Percentiles rank a stretch among this genome's conserved stretches.
Evolutionary conservation across 2,797 vertebrate species (phyloP).

Genomic region (Sebastes jordani): DNA sequence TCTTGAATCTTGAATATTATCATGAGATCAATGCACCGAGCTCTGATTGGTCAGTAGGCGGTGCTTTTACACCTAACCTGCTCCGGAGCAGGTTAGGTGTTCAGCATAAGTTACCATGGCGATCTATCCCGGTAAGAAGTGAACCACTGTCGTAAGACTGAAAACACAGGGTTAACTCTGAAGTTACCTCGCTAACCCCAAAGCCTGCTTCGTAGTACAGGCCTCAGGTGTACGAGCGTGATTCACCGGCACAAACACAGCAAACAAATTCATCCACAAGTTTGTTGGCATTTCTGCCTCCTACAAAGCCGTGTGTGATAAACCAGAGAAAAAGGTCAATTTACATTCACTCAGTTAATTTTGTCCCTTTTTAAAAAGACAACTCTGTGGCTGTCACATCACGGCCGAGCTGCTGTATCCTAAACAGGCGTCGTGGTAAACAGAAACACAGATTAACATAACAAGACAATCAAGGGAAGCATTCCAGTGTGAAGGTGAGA

Average conservation of each 20-base stretch:
- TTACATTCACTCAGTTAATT: conserved; percentile 69
- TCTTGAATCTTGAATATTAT: no score
- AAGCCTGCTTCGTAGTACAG: neutral
- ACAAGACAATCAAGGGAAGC: conserved; percentile 76
- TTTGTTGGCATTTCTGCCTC: conserved; percentile 53
- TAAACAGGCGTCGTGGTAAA: conserved; percentile 69
- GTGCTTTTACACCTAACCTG: no score
- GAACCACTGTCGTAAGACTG: no score
- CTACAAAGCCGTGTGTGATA: conserved; percentile 24
- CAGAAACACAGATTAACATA: conserved; percentile 79
- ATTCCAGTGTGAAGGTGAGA: conserved; percentile 79
- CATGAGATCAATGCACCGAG: no score
- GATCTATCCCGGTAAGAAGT: no score
- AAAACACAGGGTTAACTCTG: fast-evolving
- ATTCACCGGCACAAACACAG: neutral
- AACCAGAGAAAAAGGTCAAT: conserved; percentile 57
- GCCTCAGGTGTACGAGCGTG: neutral
- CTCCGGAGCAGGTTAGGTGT: no score
- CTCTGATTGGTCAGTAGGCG: no score
- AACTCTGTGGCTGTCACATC: conserved; percentile 54
- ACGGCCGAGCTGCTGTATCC: conserved; percentile 52
- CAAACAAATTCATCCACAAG: conserved; percentile 36
- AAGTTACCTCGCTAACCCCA: no score
- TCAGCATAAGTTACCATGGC: no score
- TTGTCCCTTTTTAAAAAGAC: conserved; percentile 56